These are phyloP conservation scores for Syrrhaptes paradoxus DNA, from an alignment of 2,113 vertebrate species.

Conservation along the genomic window DNA sequence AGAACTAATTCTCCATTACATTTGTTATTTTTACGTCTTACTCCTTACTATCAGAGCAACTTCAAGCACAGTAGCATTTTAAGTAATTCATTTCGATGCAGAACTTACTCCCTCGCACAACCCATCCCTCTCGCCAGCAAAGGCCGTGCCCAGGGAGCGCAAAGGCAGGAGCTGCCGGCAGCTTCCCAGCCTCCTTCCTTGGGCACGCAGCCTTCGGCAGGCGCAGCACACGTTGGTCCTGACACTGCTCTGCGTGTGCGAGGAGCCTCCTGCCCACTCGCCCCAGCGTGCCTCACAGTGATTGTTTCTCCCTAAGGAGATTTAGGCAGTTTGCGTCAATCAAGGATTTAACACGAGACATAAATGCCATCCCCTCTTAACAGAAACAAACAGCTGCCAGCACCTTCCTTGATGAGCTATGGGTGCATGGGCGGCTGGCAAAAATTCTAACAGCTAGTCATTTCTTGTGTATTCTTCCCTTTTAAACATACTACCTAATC, in stretches of 20 bases:
- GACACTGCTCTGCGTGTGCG: neutral
- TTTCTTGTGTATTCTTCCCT: neutral
- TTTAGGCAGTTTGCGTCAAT: conserved; percentile 86
- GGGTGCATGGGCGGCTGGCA: neutral
- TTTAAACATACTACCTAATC: neutral
- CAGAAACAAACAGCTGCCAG: conserved; percentile 69
- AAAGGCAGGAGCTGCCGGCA: accelerated
- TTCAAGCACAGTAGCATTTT: accelerated
- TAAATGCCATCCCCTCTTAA: conserved; percentile 75
- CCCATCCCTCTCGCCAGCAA: accelerated
- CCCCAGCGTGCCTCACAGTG: conserved; percentile 54
- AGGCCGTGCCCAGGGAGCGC: accelerated
- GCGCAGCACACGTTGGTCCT: neutral
- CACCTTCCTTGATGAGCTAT: conserved; percentile 12
- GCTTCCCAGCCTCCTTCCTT: neutral
- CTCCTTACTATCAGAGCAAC: neutral
- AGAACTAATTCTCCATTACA: neutral
- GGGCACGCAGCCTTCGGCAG: accelerated
- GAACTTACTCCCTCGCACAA: neutral
- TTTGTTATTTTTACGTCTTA: neutral
- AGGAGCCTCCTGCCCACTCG: neutral
- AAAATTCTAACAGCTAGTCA: neutral
- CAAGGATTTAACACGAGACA: conserved; percentile 83
- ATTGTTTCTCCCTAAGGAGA: conserved; percentile 84
- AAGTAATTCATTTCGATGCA: accelerated